phyloP scores from a whole-genome alignment of 2,888 invertebrate species.

The Acronicta aceris region DNA sequence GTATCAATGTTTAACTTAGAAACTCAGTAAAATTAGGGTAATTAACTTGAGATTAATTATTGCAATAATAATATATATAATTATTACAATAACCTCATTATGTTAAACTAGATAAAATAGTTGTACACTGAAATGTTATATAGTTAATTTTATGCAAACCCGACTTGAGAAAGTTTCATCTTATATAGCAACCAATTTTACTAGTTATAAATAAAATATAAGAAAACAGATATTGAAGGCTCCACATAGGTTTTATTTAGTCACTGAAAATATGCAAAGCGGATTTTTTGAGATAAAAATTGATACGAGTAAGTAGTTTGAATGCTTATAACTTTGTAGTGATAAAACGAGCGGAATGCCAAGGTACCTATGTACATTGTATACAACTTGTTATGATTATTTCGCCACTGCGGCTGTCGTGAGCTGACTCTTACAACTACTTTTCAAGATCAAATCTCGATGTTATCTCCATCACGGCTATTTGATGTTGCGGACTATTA shows the following conservation, averaged over 20 bases:
- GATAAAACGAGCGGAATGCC: too few species aligned
- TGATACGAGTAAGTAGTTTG: conserved; percentile 36
- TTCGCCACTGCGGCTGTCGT: conserved; percentile 28
- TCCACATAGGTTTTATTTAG: conserved; percentile 3
- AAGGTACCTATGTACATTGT: not conserved
- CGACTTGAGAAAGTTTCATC: not conserved
- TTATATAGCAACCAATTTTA: not conserved
- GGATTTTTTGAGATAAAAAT: conserved; percentile 12
- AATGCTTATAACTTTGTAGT: not conserved
- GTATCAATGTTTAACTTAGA: not conserved
- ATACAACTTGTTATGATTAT: conserved; percentile 12
- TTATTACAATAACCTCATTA: not conserved
- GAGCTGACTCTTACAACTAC: conserved; percentile 29
- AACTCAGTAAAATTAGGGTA: conserved; percentile 3
- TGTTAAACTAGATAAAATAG: too few species aligned
- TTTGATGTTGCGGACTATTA: conserved; percentile 19
- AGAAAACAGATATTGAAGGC: not conserved
- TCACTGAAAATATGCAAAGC: conserved; percentile 5
- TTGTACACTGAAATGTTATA: not conserved
- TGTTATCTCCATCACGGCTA: conserved; percentile 57
- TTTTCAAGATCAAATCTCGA: conserved; percentile 65
- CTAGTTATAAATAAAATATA: not conserved
- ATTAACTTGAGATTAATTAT: not conserved
- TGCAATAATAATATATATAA: too few species aligned
- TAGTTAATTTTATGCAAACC: too few species aligned